A percentile compares a stretch with the other conserved stretches of the same genome.
phyloP scores from a whole-genome alignment of 2,797 vertebrate species.

The Muscicapa striata region DNA sequence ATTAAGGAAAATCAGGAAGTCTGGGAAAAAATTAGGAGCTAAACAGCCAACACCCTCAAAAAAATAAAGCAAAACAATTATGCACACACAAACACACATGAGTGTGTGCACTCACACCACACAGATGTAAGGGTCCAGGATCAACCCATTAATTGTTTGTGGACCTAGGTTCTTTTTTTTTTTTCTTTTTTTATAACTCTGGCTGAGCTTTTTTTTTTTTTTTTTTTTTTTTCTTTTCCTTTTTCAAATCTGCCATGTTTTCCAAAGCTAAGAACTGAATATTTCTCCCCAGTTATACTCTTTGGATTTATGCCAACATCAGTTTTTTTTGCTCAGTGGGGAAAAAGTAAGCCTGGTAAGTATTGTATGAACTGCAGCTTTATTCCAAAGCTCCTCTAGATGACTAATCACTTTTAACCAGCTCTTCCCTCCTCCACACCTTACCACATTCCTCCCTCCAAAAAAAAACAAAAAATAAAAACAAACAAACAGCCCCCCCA shows the following conservation, averaged over 20 bases:
- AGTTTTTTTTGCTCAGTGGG: constrained; percentile 52
- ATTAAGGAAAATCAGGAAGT: constrained; percentile 63
- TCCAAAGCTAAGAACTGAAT: constrained; percentile 54
- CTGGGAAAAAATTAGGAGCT: constrained; percentile 61
- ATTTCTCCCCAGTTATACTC: constrained; percentile 57
- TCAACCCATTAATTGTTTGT: constrained; percentile 34
- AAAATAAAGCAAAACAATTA: constrained; percentile 62
- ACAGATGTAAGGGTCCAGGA: constrained; percentile 51
- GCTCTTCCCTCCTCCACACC: constrained; percentile 50
- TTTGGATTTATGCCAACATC: constrained; percentile 66
- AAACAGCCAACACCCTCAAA: constrained; percentile 64
- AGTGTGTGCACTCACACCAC: constrained; percentile 27
- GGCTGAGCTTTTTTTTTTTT: background rate
- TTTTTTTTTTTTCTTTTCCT: background rate
- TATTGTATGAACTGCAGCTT: constrained; percentile 58
- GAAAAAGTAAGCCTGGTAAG: constrained; percentile 68
- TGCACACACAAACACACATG: constrained; percentile 3
- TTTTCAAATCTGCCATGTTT: constrained; percentile 47
- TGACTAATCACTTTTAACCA: constrained; percentile 48
- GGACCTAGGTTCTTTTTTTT: background rate
- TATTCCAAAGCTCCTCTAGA: constrained; percentile 43
- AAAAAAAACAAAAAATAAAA: constrained; percentile 11
- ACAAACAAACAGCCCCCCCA: background rate
- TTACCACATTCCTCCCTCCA: constrained; percentile 19
- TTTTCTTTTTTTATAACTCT: background rate